These are phyloP conservation scores for Pogonomyrmex californicus DNA, from an alignment of 1,140 invertebrate species.

Conservation along the genomic window DNA sequence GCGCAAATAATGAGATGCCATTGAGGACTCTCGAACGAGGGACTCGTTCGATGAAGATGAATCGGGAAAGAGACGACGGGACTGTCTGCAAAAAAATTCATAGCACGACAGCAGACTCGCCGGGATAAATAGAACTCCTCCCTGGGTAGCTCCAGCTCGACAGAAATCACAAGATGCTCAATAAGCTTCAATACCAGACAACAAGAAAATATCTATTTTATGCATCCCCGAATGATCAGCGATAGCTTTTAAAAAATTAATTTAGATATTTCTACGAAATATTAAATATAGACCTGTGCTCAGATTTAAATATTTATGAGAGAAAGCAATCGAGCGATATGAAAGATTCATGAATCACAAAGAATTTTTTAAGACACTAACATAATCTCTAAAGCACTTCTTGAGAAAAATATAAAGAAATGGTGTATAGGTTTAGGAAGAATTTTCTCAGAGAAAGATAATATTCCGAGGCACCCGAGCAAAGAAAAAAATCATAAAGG, in stretches of 20 bases:
- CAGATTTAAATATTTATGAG: neutral
- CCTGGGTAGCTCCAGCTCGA: conserved; percentile 23
- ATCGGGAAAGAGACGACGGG: conserved; percentile 35
- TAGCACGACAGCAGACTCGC: conserved; percentile 55
- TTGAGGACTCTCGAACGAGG: neutral
- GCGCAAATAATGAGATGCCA: conserved; percentile 35
- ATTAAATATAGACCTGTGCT: neutral
- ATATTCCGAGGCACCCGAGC: neutral
- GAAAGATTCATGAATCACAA: neutral
- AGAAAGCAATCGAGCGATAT: neutral
- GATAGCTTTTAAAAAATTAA: neutral
- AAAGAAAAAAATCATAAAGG: conserved; percentile 11
- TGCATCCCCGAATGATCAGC: neutral
- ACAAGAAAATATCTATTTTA: neutral
- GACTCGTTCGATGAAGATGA: conserved; percentile 6
- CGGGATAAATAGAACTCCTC: conserved; percentile 51
- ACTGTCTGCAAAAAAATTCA: conserved; percentile 64
- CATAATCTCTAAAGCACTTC: neutral
- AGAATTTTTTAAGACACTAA: neutral
- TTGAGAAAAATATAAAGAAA: neutral
- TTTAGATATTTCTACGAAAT: neutral
- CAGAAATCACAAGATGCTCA: conserved; percentile 61
- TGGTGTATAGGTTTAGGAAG: neutral
- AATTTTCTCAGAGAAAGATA: conserved; percentile 7
- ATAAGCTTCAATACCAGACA: conserved; percentile 35